A percentile compares a stretch with the other conserved stretches of the same genome.
Conservation (phyloP, 1,140 invertebrate species). For the Aporrectodea caliginosa region DNA sequence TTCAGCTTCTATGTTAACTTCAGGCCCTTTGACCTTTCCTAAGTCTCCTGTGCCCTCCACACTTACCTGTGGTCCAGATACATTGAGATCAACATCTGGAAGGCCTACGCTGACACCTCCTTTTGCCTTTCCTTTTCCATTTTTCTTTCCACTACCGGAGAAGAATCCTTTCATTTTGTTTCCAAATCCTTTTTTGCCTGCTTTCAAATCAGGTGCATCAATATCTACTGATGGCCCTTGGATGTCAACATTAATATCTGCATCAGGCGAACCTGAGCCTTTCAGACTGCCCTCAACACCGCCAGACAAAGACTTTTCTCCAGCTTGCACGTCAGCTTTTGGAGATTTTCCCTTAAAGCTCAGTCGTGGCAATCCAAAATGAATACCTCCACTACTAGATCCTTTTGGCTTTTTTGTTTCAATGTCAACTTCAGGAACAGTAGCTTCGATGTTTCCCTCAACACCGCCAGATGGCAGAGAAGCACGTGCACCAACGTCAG, state of each 20-base stretch:
- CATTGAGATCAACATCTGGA: slow-evolving; percentile 1
- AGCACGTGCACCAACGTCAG: background rate
- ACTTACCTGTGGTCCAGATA: background rate
- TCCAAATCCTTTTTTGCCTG: background rate
- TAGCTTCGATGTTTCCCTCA: background rate
- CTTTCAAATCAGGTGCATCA: background rate
- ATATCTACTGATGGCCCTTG: background rate
- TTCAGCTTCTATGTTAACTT: background rate
- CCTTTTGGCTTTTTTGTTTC: background rate
- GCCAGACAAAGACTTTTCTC: background rate
- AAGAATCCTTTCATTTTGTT: background rate
- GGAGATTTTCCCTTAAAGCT: background rate
- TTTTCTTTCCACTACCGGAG: too few species aligned
- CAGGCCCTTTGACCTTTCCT: background rate
- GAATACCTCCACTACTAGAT: too few species aligned
- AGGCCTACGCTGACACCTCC: background rate
- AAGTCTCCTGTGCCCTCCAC: background rate
- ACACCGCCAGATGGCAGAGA: background rate
- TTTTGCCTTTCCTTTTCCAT: background rate
- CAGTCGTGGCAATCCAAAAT: background rate
- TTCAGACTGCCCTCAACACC: background rate
- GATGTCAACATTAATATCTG: background rate
- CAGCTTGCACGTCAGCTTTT: background rate
- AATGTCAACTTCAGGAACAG: background rate
- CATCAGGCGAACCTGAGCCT: too few species aligned